These are phyloP conservation scores for Mycalesis mineus DNA, from an alignment of 2,888 invertebrate species.

Conservation along the genomic window DNA sequence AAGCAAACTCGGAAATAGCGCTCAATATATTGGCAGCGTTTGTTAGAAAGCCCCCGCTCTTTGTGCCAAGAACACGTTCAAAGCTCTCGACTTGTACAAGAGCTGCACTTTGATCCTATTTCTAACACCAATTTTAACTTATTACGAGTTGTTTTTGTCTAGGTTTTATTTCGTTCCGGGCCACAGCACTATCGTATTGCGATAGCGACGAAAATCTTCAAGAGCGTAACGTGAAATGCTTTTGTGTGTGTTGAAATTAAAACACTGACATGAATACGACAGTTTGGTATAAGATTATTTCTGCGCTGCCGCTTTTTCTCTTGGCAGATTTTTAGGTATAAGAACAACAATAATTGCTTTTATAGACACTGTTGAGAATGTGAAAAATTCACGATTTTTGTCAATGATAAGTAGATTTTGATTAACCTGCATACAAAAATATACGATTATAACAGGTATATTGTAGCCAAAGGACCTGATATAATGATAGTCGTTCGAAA, in stretches of 20 bases:
- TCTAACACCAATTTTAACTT: background rate
- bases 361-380: no score
- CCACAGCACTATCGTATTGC: background rate
- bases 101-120: background rate
- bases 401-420: no score
- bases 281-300: no score
- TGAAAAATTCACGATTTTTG: no score
- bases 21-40: background rate
- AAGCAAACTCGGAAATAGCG: background rate
- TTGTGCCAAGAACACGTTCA: constrained; percentile 4
- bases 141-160: background rate
- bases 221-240: background rate
- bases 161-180: background rate
- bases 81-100: background rate
- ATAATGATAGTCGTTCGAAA: no score
- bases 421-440: no score
- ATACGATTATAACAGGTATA: no score
- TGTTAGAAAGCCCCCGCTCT: background rate
- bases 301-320: no score
- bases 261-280: no score
- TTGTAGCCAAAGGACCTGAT: no score
- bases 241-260: background rate
- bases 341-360: no score
- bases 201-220: background rate
- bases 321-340: no score